Base-by-base conservation (phyloP, 2,797 vertebrate genomes). In the Sciurus carolinensis region DNA sequence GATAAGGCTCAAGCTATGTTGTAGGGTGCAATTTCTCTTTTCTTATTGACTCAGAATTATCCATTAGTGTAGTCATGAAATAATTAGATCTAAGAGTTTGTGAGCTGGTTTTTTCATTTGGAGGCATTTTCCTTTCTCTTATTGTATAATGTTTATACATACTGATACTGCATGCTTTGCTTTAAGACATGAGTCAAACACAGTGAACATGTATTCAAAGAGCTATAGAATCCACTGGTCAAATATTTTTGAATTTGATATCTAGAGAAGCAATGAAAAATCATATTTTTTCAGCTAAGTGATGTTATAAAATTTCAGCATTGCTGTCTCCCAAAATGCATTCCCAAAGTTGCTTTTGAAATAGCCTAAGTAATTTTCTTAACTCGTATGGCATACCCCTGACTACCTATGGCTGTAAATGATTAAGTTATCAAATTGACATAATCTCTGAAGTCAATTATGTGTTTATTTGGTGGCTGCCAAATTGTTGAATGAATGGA, bases 311-410 rank as follows among this genome's bases (percentile, higher is more conserved):
- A 59, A 30, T 52, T 22, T 92, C n/a, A 90, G 66, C 50, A 26
- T 84, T 33, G 1, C 72, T 1, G 0, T 92, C 81, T 71, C 73
- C 36, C n/a, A 81, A n/a, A 69, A 36, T 24, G 13, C 36, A 24
- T 67, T 59, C 62, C 47, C 47, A 33, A 50, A 82, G 62, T 83
- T 84, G n/a, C 52, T 90, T 90, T 83, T 69, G 69, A 82, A 93
- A 67, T 52, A 39, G n/a, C 24, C 47, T 24, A 72, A 18, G 4
- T 66, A 93, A 30, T 93, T 72, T 11, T 93, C 13, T 88, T 54
- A 47, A 36, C 36, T 50, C 67, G 62, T 30, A 30, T 13, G 47
- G n/a, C n/a, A 67, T 54, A 54, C 44, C 39, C 18, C 10, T 42
- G 76, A 59, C 66, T 36, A 8, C 30, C 24, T 84, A 44, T 86